Conservation (phyloP, 2,888 invertebrate species). For the Gnatocerus cornutus region DNA sequence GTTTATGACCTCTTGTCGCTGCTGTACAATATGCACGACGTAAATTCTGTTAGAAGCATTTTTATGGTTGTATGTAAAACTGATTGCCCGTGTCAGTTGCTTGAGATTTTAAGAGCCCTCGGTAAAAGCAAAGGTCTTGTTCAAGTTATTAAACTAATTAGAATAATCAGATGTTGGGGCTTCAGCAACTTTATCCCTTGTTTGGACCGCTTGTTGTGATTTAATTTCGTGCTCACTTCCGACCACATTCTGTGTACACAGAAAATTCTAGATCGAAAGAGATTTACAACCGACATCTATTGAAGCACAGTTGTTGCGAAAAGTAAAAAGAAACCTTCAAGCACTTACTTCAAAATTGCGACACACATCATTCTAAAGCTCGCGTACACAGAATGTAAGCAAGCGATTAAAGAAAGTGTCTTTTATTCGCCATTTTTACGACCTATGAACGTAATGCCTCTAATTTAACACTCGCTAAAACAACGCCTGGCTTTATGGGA, state of each 20-base stretch:
- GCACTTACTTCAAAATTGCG: conserved; percentile 26
- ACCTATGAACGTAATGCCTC: conserved; percentile 24
- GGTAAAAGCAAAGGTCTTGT: background rate
- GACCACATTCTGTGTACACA: background rate
- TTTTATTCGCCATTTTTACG: conserved; percentile 36
- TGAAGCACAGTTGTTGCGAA: background rate
- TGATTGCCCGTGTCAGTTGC: too few species aligned
- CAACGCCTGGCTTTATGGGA: conserved; percentile 21
- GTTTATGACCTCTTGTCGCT: too few species aligned
- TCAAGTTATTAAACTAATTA: conserved; percentile 1
- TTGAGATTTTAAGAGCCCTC: background rate
- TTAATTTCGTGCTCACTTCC: background rate
- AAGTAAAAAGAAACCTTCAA: conserved; percentile 21
- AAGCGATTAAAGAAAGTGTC: conserved; percentile 35
- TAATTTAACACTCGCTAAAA: conserved; percentile 26
- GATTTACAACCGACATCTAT: too few species aligned
- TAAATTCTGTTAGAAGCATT: too few species aligned
- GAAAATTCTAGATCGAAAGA: too few species aligned
- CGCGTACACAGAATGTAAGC: conserved; percentile 24
- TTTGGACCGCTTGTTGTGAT: background rate
- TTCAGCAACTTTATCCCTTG: conserved; percentile 1
- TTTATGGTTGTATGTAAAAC: too few species aligned
- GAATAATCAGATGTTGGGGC: conserved; percentile 1
- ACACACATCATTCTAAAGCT: conserved; percentile 30
- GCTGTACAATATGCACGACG: too few species aligned